Evolutionary conservation across 2,797 vertebrate genomes (phyloP).

Genomic region (Trachops cirrhosus): DNA sequence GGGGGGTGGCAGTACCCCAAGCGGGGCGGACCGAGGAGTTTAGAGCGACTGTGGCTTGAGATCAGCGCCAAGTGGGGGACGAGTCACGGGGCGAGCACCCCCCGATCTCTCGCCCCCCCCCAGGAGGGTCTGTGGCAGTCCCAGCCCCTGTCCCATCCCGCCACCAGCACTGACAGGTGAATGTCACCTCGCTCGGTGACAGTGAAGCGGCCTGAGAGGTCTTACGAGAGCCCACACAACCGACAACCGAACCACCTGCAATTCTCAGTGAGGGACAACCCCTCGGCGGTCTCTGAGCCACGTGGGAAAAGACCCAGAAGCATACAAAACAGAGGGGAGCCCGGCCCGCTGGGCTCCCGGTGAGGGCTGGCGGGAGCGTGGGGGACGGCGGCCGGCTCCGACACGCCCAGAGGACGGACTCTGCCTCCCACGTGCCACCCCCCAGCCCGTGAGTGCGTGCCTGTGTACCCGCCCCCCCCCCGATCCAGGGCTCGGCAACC

Average conservation of each 20-base stretch:
- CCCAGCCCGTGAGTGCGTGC: accelerated
- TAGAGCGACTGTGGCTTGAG: neutral
- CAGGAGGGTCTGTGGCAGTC: neutral
- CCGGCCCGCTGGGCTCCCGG: neutral
- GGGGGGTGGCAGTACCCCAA: no score
- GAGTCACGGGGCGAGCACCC: neutral
- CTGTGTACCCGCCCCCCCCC: neutral
- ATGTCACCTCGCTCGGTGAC: neutral
- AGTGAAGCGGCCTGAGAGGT: neutral
- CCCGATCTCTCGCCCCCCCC: accelerated
- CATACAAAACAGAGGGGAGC: neutral
- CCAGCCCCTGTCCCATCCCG: accelerated
- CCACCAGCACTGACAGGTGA: neutral
- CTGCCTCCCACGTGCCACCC: neutral
- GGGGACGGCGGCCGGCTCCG: neutral
- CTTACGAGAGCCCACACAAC: neutral
- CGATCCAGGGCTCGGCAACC: neutral
- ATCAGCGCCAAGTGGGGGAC: accelerated
- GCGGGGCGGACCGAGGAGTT: neutral
- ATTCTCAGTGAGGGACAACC: neutral
- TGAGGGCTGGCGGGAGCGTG: accelerated
- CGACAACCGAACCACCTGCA: neutral
- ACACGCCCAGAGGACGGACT: accelerated
- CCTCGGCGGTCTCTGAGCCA: accelerated
- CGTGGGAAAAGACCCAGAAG: neutral